Evolutionary conservation across 1,140 invertebrate species (phyloP).

Genomic region (Adoxophyes honmai): DNA sequence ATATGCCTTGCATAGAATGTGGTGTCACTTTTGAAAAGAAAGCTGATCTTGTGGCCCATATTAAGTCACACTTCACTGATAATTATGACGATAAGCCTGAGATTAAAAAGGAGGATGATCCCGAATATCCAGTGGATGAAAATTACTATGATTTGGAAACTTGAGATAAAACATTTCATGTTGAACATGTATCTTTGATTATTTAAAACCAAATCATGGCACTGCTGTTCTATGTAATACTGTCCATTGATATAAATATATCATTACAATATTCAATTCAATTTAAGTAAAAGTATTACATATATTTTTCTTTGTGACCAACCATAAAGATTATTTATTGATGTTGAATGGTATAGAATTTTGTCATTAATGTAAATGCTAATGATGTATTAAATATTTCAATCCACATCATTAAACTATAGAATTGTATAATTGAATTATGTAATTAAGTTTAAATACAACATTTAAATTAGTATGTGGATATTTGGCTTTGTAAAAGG

Average conservation of each 20-base stretch:
- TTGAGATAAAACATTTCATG: conserved; percentile 34
- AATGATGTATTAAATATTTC: neutral
- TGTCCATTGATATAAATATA: conserved; percentile 2
- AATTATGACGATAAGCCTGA: conserved; percentile 62
- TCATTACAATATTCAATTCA: neutral
- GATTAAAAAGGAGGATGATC: conserved; percentile 62
- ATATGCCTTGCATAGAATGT: conserved; percentile 78
- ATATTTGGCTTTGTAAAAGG: too few species aligned
- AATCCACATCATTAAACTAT: too few species aligned
- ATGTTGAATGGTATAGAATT: conserved; percentile 1
- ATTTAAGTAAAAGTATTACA: too few species aligned
- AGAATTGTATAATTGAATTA: too few species aligned
- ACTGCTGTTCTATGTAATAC: neutral
- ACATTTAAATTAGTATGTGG: too few species aligned
- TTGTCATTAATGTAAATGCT: conserved; percentile 7
- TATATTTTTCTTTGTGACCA: too few species aligned
- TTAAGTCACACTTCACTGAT: conserved; percentile 77
- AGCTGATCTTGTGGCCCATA: conserved; percentile 76
- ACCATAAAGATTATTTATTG: too few species aligned
- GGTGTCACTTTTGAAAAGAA: conserved; percentile 77
- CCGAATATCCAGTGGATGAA: conserved; percentile 52
- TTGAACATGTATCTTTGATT: conserved; percentile 24
- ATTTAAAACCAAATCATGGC: conserved; percentile 1
- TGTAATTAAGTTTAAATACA: too few species aligned
- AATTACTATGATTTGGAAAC: conserved; percentile 68